Conservation (phyloP, 53 echinoderm and acorn worm genomes). For the Stichopus horrens region DNA sequence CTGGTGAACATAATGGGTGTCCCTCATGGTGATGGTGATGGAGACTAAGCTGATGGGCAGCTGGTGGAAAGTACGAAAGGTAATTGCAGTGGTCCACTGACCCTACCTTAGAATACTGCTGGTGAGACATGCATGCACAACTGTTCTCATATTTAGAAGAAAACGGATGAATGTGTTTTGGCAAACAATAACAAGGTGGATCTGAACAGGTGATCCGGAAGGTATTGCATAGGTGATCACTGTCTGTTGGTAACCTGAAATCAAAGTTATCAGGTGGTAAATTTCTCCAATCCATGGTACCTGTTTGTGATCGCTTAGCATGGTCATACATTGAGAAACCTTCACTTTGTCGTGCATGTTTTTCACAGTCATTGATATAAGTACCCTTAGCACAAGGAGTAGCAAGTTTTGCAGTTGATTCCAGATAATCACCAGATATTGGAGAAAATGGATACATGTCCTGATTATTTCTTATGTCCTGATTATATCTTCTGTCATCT, state of each 20-base stretch:
- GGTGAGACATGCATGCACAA: constrained; percentile 17
- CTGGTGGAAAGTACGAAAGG: background rate
- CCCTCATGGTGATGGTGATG: background rate
- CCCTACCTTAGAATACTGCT: background rate
- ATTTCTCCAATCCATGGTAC: background rate
- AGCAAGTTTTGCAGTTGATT: background rate
- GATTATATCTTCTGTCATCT: background rate
- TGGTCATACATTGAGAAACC: background rate
- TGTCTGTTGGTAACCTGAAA: background rate
- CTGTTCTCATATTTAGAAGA: constrained; percentile 15
- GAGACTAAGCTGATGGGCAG: background rate
- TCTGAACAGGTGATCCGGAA: constrained; percentile 2
- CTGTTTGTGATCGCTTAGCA: background rate
- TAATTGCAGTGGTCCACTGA: background rate
- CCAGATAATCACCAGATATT: background rate
- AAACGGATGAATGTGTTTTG: background rate
- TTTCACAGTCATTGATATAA: background rate
- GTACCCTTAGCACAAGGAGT: background rate
- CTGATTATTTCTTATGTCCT: background rate
- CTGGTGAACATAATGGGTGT: background rate
- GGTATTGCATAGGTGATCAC: background rate
- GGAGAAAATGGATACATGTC: background rate
- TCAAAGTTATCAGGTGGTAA: background rate
- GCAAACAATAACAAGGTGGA: constrained; percentile 17
- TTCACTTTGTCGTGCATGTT: background rate